Conservation (phyloP, 2,888 invertebrate species). For the Gnatocerus cornutus region DNA sequence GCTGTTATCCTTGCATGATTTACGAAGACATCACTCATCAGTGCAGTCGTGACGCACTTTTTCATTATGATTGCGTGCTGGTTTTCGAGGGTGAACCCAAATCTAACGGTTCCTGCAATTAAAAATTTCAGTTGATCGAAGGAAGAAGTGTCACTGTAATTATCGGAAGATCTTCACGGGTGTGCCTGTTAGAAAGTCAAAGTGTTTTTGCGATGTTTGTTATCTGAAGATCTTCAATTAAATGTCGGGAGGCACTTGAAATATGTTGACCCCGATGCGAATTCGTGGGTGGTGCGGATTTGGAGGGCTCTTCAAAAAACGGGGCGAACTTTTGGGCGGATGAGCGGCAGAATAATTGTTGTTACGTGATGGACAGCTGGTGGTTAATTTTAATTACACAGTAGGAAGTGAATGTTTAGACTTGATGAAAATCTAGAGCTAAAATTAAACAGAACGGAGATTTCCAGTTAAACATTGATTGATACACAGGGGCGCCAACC, state of each 20-base stretch:
- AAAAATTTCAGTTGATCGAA: constrained; percentile 1
- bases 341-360: neutral
- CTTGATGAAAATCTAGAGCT: neutral
- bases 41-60: constrained; percentile 4
- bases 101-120: neutral
- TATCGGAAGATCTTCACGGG: constrained; percentile 32
- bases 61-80: constrained; percentile 7
- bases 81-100: neutral
- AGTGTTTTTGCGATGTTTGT: constrained; percentile 35
- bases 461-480: too few species aligned
- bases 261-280: constrained; percentile 23
- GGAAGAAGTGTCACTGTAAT: constrained; percentile 22
- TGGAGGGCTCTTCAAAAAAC: constrained; percentile 9
- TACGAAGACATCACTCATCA: constrained; percentile 20
- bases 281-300: constrained; percentile 23
- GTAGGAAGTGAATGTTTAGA: neutral
- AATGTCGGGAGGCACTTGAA: constrained; percentile 16
- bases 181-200: constrained; percentile 40
- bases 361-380: neutral
- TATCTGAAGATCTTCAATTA: constrained; percentile 29
- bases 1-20: constrained; percentile 8
- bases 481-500: too few species aligned
- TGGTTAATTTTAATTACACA: neutral
- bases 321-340: constrained; percentile 7
- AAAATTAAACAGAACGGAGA: neutral